A percentile compares a stretch with the other conserved stretches of the same genome.
phyloP scores from a whole-genome alignment of 2,888 invertebrate species.

The Megamerina dolium region DNA sequence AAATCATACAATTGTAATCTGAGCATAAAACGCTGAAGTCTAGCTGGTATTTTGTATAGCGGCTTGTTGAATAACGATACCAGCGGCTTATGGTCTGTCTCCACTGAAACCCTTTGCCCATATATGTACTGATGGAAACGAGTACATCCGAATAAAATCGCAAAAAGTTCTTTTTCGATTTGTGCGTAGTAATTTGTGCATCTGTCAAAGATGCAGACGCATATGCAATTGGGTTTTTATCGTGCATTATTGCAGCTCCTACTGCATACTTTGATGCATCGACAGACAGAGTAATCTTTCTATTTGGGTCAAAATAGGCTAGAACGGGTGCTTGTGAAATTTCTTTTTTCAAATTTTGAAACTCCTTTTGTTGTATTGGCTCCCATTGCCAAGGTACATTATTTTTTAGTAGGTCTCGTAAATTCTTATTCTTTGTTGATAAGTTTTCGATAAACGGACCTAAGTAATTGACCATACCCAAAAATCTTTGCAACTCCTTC shows the following conservation, averaged over 20 bases:
- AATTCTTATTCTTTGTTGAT: conserved; percentile 17
- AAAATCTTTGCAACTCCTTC: background rate
- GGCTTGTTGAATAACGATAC: conserved; percentile 17
- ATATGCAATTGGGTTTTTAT: conserved; percentile 12
- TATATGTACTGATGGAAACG: conserved; percentile 16
- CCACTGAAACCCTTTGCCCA: conserved; percentile 15
- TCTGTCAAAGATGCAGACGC: conserved; percentile 14
- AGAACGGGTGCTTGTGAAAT: conserved; percentile 10
- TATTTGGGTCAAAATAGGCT: conserved; percentile 15
- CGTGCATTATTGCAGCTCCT: conserved; percentile 12
- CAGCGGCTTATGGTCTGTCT: too few relatives aligned
- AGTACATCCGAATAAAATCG: conserved; percentile 20
- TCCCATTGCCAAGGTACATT: conserved; percentile 15
- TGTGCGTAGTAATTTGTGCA: conserved; percentile 17
- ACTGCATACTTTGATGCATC: conserved; percentile 8
- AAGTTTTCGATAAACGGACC: conserved; percentile 19
- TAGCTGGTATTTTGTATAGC: too few relatives aligned
- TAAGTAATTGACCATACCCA: conserved; percentile 1
- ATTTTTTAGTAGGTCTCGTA: conserved; percentile 15
- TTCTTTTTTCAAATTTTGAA: conserved; percentile 11
- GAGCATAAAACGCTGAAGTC: too few relatives aligned
- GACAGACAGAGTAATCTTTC: conserved; percentile 1
- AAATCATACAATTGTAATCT: conserved; percentile 18
- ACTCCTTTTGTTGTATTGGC: conserved; percentile 9
- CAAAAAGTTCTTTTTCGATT: conserved; percentile 23